Conservation (phyloP, 2,888 invertebrate species). For the Alloplasta piceator region DNA sequence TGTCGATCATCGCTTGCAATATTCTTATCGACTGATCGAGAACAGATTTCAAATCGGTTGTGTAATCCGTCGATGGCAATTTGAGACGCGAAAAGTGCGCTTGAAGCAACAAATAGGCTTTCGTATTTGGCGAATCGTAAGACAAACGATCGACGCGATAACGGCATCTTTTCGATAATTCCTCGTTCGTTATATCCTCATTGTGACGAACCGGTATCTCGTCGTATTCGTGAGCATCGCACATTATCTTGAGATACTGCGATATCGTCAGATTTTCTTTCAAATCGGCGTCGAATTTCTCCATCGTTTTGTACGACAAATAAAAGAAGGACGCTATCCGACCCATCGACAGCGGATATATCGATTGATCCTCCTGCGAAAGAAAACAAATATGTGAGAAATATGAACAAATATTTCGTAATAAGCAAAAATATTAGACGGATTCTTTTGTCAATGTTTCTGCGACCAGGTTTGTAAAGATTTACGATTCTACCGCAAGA, state of each 20-base stretch:
- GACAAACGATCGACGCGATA: constrained; percentile 89
- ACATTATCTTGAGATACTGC: constrained; percentile 91
- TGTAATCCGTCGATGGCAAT: constrained; percentile 96
- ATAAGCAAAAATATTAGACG: constrained; percentile 27
- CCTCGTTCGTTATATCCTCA: constrained; percentile 97
- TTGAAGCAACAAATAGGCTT: constrained; percentile 96
- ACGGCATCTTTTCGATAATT: constrained; percentile 91
- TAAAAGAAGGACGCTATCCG: constrained; percentile 98
- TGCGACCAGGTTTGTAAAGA: background rate
- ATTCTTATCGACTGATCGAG: constrained; percentile 98
- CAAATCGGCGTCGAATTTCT: constrained; percentile 90
- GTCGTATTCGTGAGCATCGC: constrained; percentile 94
- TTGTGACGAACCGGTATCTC: constrained; percentile 99
- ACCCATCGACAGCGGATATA: constrained; percentile 87
- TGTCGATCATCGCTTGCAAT: constrained; percentile 98
- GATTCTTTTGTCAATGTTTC: background rate
- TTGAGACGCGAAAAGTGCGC: constrained; percentile 94
- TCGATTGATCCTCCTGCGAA: constrained; percentile 73
- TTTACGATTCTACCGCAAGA: too few relatives aligned
- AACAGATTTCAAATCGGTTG: constrained; percentile 98
- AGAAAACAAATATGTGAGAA: constrained; percentile 16
- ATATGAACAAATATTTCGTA: constrained; percentile 14
- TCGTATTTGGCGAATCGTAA: constrained; percentile 96
- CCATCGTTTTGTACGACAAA: constrained; percentile 95
- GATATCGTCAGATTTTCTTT: constrained; percentile 87